A percentile compares a stretch with the other conserved stretches of the same genome.
Evolutionary conservation across 2,888 invertebrate species (phyloP).

Genomic region (Sarcophaga rosellei): DNA sequence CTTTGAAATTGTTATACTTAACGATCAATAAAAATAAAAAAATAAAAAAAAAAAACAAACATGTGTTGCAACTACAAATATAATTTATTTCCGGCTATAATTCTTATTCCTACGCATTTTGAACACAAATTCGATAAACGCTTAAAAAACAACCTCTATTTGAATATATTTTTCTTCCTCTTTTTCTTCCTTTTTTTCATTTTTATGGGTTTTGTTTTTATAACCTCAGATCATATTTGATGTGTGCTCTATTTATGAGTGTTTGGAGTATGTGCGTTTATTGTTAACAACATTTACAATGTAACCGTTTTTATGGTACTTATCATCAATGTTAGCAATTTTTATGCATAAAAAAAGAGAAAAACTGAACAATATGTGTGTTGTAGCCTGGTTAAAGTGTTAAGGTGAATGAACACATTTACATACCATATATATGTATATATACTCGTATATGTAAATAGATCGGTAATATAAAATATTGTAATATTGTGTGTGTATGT

Average conservation of each 20-base stretch:
- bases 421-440: not conserved
- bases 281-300: conserved; percentile 18
- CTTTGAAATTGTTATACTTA: too few species aligned
- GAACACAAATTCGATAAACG: too few species aligned
- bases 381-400: conserved; percentile 12
- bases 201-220: not conserved
- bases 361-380: not conserved
- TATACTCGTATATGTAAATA: not conserved
- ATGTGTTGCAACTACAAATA: too few species aligned
- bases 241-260: not conserved
- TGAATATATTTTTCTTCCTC: not conserved
- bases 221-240: not conserved
- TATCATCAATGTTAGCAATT: conserved; percentile 21
- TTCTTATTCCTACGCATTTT: too few species aligned
- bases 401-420: not conserved
- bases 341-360: conserved; percentile 5
- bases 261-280: not conserved
- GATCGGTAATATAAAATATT: too few species aligned
- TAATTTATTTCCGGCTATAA: too few species aligned
- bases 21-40: too few species aligned
- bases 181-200: not conserved
- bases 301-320: conserved; percentile 38
- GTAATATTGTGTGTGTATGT: not conserved
- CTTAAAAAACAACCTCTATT: too few species aligned
- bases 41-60: too few species aligned